Percentiles rank a stretch among this genome's conserved stretches.
Conservation (phyloP, 2,888 invertebrate species). For the Oscheius myriophilus region DNA sequence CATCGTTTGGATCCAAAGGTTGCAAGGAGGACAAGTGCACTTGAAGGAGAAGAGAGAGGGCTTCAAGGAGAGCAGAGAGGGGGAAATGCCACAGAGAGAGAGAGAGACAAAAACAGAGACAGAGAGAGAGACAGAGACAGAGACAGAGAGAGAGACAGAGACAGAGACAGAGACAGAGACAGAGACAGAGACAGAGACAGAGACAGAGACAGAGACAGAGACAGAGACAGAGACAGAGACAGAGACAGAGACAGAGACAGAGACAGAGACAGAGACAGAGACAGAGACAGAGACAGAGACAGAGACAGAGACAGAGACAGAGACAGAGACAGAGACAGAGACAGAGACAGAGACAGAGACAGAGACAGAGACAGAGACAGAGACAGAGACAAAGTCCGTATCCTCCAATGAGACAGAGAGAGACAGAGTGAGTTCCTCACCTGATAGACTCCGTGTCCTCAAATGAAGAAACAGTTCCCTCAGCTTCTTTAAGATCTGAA, state of each 20-base stretch:
- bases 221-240: constrained; percentile 1
- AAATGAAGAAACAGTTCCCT: not conserved
- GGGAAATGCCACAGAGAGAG: too few species aligned
- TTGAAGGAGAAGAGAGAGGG: too few species aligned
- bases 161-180: constrained; percentile 1
- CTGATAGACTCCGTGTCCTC: not conserved
- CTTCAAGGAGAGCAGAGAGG: too few species aligned
- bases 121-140: constrained; percentile 6
- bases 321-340: constrained; percentile 73
- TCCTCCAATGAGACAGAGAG: too few species aligned
- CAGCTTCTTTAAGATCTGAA: constrained; percentile 2
- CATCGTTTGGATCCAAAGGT: too few species aligned
- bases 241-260: not conserved
- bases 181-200: not conserved
- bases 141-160: constrained; percentile 1
- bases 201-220: constrained; percentile 4
- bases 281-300: too few species aligned
- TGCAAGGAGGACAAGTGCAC: too few species aligned
- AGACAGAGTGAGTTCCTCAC: not conserved
- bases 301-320: not conserved
- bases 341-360: constrained; percentile 73
- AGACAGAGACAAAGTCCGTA: too few species aligned
- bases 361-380: constrained; percentile 9
- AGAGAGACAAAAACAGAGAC: not conserved
- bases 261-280: not conserved